Base-by-base conservation (phyloP, 2,113 vertebrate species). In the Ptilorrhoa leucosticta region DNA sequence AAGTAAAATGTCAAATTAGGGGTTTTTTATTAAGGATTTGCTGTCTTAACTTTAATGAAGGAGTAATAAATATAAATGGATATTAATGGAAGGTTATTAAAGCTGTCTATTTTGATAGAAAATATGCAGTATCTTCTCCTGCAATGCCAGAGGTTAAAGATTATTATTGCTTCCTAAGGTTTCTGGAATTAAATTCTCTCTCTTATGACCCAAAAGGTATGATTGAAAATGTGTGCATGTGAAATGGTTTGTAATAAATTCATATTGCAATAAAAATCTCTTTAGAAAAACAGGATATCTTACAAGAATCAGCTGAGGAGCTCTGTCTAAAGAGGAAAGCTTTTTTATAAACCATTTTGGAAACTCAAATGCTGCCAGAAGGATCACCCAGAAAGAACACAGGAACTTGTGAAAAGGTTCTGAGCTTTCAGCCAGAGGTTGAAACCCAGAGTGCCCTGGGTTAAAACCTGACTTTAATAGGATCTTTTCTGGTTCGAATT, bases 61-160 rank as follows among this genome's bases (percentile, higher is more conserved):
- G 61, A 70, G 64, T 95, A 95, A 88, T 96, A 96, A 94, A 95
- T 80, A 86, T 57, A 89, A 96, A 97, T 97, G 94, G 80, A 81
- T 82, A 85, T 86, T 82, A 95, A 75, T 86, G 82, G 56, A 51
- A 85, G 42, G 60, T 94, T 86, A 72, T 76, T 96, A 90, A 73
- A 97, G 69, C 50, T 70, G 65, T 92, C 83, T 65, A 68, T 69
- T 94, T 89, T 93, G 71, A 95, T 88, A 96, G 84, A 76, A 93
- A 95, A 91, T 92, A 93, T 44, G 12, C 51, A 76, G 11, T 73
- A 28, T 96, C 95, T 94, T 91, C 81, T 88, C 10, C 8, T 57
- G 86, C 60, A 45, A 39, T 90, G 71, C 76, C 84, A 95, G 75
- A 83, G 83, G 86, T 96, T 97, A 96, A 96, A 92, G 88, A 96